phyloP scores from a whole-genome alignment of 2,888 invertebrate species.

The Punctoribates punctum region DNA sequence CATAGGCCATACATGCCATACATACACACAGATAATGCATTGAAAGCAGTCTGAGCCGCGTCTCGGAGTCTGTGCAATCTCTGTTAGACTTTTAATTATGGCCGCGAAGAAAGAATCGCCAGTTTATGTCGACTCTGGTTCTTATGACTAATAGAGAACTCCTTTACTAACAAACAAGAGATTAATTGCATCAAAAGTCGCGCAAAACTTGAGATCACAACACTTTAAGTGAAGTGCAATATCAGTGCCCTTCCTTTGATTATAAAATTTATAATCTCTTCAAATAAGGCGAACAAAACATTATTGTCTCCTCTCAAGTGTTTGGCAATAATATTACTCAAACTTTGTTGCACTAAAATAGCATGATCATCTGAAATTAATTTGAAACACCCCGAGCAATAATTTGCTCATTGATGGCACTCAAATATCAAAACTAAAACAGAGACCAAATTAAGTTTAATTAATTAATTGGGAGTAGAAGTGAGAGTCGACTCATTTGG shows the following conservation, averaged over 20 bases:
- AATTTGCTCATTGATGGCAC: no score
- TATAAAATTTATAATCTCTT: neutral
- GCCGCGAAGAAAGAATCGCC: neutral
- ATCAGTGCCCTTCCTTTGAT: neutral
- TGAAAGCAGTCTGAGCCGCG: neutral
- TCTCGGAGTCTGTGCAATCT: conserved; percentile 24
- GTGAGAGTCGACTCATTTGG: no score
- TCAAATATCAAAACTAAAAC: no score
- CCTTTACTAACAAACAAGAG: conserved; percentile 15
- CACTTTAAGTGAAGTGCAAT: neutral
- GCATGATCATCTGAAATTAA: no score
- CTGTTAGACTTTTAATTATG: conserved; percentile 26
- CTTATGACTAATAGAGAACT: neutral
- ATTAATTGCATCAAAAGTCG: conserved; percentile 23
- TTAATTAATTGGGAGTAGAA: no score
- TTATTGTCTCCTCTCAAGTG: neutral
- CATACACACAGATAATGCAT: neutral
- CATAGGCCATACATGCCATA: conserved; percentile 19
- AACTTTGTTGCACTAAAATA: neutral
- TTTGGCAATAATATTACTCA: neutral
- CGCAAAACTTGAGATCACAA: neutral
- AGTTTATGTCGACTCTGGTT: neutral
- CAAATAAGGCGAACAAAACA: neutral
- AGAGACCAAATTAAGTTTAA: no score
- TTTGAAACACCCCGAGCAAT: no score